These are phyloP conservation scores for Dione vanillae DNA, from an alignment of 2,888 invertebrate species.

Conservation along the genomic window DNA sequence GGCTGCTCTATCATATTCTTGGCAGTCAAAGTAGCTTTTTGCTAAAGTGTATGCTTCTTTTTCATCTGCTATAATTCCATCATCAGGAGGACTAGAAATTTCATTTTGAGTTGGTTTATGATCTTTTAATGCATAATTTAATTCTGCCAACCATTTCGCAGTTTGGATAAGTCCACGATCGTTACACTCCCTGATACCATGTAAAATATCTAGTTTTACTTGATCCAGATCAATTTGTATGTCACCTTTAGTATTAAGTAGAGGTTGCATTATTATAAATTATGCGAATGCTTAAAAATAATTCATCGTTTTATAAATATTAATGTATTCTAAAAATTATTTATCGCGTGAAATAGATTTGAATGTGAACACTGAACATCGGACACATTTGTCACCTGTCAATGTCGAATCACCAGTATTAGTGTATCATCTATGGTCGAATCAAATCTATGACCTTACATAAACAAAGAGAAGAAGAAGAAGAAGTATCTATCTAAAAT, in stretches of 20 bases:
- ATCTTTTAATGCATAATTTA: conserved; percentile 90
- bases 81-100: conserved; percentile 57
- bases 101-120: conserved; percentile 85
- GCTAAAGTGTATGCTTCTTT: conserved; percentile 90
- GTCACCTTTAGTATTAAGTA: conserved; percentile 69
- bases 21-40: conserved; percentile 94
- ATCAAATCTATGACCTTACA: too few relatives aligned
- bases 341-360: background rate
- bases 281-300: conserved; percentile 32
- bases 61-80: conserved; percentile 84
- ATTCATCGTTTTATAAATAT: background rate
- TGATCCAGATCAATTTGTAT: conserved; percentile 74
- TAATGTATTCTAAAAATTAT: background rate
- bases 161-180: conserved; percentile 91
- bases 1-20: conserved; percentile 95
- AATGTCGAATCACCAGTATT: too few relatives aligned
- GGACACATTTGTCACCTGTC: conserved; percentile 5
- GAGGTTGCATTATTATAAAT: conserved; percentile 60
- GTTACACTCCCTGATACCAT: conserved; percentile 87
- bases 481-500: too few relatives aligned
- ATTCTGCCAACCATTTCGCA: conserved; percentile 94
- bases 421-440: too few relatives aligned
- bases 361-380: background rate
- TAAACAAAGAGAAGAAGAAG: too few relatives aligned
- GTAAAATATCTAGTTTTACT: conserved; percentile 72